phyloP scores from a whole-genome alignment of 30 jellyfish, hydroid and myxozoan genomes.

The Phacellophora camtschatica region DNA sequence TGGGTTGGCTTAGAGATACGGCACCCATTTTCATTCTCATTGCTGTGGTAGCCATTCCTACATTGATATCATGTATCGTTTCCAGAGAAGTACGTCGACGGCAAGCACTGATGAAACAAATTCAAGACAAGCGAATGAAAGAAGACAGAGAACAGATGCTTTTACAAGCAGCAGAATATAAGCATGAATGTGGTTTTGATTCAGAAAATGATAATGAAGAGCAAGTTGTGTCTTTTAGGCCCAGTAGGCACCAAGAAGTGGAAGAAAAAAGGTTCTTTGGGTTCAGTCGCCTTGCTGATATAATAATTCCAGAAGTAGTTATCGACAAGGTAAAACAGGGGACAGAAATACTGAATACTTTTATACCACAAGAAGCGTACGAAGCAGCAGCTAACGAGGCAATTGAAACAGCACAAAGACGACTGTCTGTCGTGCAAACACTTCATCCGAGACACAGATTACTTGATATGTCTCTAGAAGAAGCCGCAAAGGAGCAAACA shows the following conservation, averaged over 20 bases:
- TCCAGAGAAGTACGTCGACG: conserved; percentile 84
- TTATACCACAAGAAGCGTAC: conserved; percentile 53
- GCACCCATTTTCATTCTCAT: conserved; percentile 76
- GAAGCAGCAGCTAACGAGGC: conserved; percentile 24
- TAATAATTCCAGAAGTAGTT: conserved; percentile 62
- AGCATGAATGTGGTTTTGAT: conserved; percentile 78
- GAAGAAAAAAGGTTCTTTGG: conserved; percentile 63
- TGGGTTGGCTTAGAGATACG: conserved; percentile 83
- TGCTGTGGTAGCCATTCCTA: conserved; percentile 87
- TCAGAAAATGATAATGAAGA: conserved; percentile 53
- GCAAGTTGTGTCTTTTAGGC: conserved; percentile 2
- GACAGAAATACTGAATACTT: conserved; percentile 42
- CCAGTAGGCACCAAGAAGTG: conserved; percentile 9
- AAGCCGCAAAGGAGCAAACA: background rate
- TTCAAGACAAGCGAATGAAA: conserved; percentile 75
- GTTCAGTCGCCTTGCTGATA: conserved; percentile 60
- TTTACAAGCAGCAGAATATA: conserved; percentile 74
- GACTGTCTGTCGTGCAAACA: conserved; percentile 14
- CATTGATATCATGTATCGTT: conserved; percentile 77
- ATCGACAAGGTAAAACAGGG: conserved; percentile 61
- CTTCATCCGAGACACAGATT: conserved; percentile 16
- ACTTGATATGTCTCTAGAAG: conserved; percentile 42
- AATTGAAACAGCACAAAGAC: conserved; percentile 11
- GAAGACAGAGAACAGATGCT: conserved; percentile 80
- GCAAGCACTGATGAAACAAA: conserved; percentile 68